A percentile compares a stretch with the other conserved stretches of the same genome.
Conservation (phyloP, 2,888 invertebrate genomes). For the Ptilodon capucinus region DNA sequence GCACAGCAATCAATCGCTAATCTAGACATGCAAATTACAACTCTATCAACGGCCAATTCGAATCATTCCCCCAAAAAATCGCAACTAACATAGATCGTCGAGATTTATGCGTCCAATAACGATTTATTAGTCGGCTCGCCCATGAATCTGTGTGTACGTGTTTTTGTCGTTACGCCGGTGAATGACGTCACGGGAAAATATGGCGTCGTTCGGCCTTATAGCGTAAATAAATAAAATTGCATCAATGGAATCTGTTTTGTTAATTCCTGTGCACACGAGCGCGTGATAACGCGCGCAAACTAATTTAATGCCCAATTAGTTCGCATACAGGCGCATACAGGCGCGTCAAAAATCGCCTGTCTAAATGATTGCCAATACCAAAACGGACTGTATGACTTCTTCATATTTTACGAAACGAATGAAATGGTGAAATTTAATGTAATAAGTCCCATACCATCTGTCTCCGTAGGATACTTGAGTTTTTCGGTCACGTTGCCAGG, state of each 20-base stretch:
- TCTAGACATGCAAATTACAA: not conserved
- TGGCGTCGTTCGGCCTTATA: slow-evolving; percentile 38
- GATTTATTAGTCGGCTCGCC: slow-evolving; percentile 48
- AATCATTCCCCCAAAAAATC: slow-evolving; percentile 39
- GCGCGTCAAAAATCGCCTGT: too few relatives aligned
- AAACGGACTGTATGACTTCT: too few relatives aligned
- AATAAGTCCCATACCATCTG: too few relatives aligned
- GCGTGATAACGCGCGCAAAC: too few relatives aligned
- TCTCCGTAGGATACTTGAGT: too few relatives aligned
- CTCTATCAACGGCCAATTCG: slow-evolving; percentile 28
- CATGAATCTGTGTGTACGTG: slow-evolving; percentile 51
- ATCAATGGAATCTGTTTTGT: slow-evolving; percentile 34
- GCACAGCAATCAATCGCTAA: not conserved
- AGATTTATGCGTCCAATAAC: slow-evolving; percentile 47
- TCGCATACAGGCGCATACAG: too few relatives aligned
- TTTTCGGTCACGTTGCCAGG: too few relatives aligned
- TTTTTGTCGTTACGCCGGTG: slow-evolving; percentile 48
- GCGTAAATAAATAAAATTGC: slow-evolving; percentile 50
- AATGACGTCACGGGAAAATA: slow-evolving; percentile 47
- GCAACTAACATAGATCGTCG: slow-evolving; percentile 44
- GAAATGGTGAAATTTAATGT: too few relatives aligned
- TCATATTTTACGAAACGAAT: too few relatives aligned
- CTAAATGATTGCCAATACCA: too few relatives aligned
- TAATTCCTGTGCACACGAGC: too few relatives aligned
- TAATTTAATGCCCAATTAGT: too few relatives aligned